phyloP scores from a whole-genome alignment of 2,888 invertebrate genomes.

The Elmis aenea region DNA sequence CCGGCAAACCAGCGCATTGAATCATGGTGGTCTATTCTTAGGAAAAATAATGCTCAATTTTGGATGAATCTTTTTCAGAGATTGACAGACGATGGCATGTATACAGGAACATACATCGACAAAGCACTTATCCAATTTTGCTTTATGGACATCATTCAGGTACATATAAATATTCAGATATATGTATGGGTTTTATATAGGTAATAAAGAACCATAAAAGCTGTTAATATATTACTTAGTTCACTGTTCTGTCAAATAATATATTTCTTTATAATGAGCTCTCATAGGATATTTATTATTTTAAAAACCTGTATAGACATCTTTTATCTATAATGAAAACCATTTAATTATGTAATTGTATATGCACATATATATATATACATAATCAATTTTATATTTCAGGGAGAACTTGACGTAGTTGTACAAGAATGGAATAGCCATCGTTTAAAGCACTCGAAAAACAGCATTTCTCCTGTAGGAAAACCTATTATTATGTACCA shows the following conservation, averaged over 20 bases:
- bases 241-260: too few species aligned
- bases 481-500: conserved; percentile 13
- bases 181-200: too few species aligned
- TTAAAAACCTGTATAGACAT: too few species aligned
- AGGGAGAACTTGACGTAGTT: conserved; percentile 12
- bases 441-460: conserved; percentile 8
- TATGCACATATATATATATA: not conserved
- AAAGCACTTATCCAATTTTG: conserved; percentile 12
- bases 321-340: too few species aligned
- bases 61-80: conserved; percentile 12
- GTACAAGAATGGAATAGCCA: conserved; percentile 13
- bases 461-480: conserved; percentile 12
- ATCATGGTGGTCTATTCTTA: conserved; percentile 16
- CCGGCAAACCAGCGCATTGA: conserved; percentile 18
- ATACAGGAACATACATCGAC: conserved; percentile 8
- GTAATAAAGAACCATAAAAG: too few species aligned
- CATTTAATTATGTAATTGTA: too few species aligned
- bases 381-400: conserved; percentile 2
- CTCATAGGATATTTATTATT: too few species aligned
- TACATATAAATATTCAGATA: too few species aligned
- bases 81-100: conserved; percentile 8
- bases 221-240: too few species aligned
- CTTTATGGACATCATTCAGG: conserved; percentile 12
- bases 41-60: conserved; percentile 12
- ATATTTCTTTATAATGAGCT: too few species aligned